These are phyloP conservation scores for Chrysolina oricalcia DNA, from an alignment of 2,888 invertebrate species.

Conservation along the genomic window DNA sequence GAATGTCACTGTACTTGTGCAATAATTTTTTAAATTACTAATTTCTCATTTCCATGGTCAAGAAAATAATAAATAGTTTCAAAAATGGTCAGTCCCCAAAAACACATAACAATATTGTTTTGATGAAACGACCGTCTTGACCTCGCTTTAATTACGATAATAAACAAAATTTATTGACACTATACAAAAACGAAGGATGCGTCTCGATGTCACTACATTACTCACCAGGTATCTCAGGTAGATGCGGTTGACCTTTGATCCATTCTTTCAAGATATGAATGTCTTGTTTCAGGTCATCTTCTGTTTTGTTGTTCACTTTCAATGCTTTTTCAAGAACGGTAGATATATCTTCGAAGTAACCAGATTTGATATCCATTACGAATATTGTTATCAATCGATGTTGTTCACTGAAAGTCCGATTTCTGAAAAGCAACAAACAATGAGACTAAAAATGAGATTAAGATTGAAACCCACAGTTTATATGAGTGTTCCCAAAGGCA, in stretches of 20 bases:
- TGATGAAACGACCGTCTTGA: background rate
- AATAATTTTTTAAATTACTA: too few species aligned
- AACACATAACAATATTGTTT: background rate
- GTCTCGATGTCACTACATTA: background rate
- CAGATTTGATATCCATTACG: conserved; percentile 1
- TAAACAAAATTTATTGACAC: background rate
- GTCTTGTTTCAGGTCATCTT: conserved; percentile 50
- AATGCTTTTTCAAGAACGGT: conserved; percentile 37
- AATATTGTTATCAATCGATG: too few species aligned
- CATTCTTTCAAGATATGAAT: conserved; percentile 57
- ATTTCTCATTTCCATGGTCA: too few species aligned
- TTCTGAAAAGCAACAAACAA: too few species aligned
- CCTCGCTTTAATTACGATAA: background rate
- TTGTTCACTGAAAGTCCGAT: too few species aligned
- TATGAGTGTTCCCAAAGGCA: too few species aligned
- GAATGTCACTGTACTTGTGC: too few species aligned
- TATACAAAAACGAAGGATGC: background rate
- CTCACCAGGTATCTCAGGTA: conserved; percentile 62
- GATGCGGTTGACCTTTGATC: conserved; percentile 59
- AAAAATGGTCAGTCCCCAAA: too few species aligned
- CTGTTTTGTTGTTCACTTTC: conserved; percentile 45
- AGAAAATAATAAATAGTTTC: too few species aligned
- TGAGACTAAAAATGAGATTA: too few species aligned
- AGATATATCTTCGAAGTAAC: conserved; percentile 32
- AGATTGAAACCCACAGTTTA: too few species aligned